phyloP scores from a whole-genome alignment of 2,113 vertebrate species.

The Rhinoptilus africanus region DNA sequence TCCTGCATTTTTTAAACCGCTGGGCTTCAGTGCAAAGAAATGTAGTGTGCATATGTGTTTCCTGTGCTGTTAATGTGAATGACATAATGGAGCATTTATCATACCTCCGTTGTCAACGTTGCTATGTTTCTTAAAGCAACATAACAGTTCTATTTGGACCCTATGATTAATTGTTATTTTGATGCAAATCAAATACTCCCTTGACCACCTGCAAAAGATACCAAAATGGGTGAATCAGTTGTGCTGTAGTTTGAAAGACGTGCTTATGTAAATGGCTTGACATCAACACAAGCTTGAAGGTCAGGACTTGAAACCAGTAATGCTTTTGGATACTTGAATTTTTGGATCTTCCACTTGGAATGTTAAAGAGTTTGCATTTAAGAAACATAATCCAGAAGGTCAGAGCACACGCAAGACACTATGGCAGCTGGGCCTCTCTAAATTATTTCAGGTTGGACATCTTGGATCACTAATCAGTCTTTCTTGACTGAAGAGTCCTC shows the following conservation, averaged over 20 bases:
- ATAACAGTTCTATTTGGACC: background rate
- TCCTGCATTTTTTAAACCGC: slow-evolving; percentile 32
- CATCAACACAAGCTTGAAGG: background rate
- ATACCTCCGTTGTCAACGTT: background rate
- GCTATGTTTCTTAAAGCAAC: background rate
- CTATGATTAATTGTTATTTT: background rate
- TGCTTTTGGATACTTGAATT: slow-evolving; percentile 15
- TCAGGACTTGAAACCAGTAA: slow-evolving; percentile 11
- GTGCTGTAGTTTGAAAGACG: background rate
- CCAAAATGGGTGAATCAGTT: background rate
- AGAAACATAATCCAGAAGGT: background rate
- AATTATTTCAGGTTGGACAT: background rate
- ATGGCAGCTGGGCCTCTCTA: background rate
- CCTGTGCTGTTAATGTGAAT: slow-evolving; percentile 27
- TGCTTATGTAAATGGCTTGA: background rate
- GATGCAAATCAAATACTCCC: background rate
- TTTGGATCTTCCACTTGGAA: background rate
- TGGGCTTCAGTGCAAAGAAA: slow-evolving; percentile 35
- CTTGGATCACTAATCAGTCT: background rate
- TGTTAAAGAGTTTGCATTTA: background rate
- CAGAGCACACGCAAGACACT: background rate
- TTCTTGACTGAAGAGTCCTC: background rate
- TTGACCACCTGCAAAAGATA: background rate
- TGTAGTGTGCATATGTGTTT: background rate
- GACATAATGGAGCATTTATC: background rate